Conservation (phyloP, 2,888 invertebrate species). For the Vanessa cardui region DNA sequence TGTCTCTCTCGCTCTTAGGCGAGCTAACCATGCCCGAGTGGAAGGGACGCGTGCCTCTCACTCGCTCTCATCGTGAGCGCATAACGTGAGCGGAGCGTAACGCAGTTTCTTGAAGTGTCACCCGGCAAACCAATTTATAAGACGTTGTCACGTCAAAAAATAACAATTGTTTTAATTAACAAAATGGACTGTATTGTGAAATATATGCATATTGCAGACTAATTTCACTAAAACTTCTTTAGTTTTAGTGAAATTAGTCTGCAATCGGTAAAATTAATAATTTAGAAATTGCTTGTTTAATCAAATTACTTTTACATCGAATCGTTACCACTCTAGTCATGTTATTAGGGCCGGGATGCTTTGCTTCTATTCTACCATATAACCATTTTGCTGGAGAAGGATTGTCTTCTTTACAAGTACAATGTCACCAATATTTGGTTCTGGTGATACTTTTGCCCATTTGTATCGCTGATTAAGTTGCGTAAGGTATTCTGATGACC, state of each 20-base stretch:
- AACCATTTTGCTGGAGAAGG: constrained; percentile 41
- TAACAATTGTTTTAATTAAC: not conserved
- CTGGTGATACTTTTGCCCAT: constrained; percentile 31
- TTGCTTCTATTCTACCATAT: constrained; percentile 36
- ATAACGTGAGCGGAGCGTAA: too few relatives aligned
- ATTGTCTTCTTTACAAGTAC: constrained; percentile 41
- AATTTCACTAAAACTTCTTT: too few relatives aligned
- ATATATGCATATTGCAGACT: not conserved
- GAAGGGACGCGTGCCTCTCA: too few relatives aligned
- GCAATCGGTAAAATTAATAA: constrained; percentile 2
- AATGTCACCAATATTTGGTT: constrained; percentile 39
- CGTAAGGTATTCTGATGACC: constrained; percentile 39
- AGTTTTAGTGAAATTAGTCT: constrained; percentile 1
- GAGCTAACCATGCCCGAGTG: too few relatives aligned
- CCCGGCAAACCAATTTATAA: too few relatives aligned
- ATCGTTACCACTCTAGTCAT: constrained; percentile 39
- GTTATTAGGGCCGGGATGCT: constrained; percentile 40
- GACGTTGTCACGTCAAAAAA: not conserved
- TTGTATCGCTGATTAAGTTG: constrained; percentile 38
- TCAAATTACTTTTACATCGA: not conserved
- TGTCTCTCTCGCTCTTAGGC: too few relatives aligned
- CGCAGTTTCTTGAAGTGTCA: too few relatives aligned
- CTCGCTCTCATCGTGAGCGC: too few relatives aligned
- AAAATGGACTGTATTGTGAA: constrained; percentile 3
- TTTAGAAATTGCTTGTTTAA: constrained; percentile 1